A percentile compares a stretch with the other conserved stretches of the same genome.
Conservation (phyloP, 53 echinoderm and acorn worm genomes). For the Hippasteria phrygiana region DNA sequence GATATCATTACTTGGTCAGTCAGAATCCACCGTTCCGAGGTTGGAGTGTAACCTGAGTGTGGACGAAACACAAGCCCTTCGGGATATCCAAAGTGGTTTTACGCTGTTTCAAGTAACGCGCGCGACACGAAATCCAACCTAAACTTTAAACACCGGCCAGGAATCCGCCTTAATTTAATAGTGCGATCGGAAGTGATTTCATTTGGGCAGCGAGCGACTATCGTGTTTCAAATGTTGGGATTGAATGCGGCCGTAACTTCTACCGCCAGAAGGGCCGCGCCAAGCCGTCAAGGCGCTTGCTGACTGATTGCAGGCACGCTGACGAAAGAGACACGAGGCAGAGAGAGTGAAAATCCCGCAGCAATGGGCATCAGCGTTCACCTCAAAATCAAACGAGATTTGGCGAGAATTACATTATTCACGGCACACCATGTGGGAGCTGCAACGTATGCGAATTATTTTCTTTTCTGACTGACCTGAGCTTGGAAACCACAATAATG, state of each 20-base stretch:
- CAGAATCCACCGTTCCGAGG: neutral
- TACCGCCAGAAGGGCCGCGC: neutral
- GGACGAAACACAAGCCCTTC: neutral
- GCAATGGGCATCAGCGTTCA: too few species aligned
- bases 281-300: neutral
- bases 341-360: too few species aligned
- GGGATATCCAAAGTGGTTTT: neutral
- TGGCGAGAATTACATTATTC: too few species aligned
- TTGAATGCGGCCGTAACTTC: neutral
- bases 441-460: too few species aligned
- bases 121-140: neutral
- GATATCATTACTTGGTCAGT: neutral
- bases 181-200: slow-evolving; percentile 4
- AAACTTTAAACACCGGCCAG: neutral
- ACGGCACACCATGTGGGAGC: too few species aligned
- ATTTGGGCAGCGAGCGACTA: neutral
- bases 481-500: too few species aligned
- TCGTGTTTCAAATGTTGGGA: neutral
- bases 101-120: neutral
- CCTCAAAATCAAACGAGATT: too few species aligned
- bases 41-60: neutral
- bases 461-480: too few species aligned
- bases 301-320: too few species aligned
- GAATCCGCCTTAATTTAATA: slow-evolving; percentile 10
- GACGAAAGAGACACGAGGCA: too few species aligned